Conservation (phyloP, 2,797 vertebrate species). For the Pogoniulus pusillus region DNA sequence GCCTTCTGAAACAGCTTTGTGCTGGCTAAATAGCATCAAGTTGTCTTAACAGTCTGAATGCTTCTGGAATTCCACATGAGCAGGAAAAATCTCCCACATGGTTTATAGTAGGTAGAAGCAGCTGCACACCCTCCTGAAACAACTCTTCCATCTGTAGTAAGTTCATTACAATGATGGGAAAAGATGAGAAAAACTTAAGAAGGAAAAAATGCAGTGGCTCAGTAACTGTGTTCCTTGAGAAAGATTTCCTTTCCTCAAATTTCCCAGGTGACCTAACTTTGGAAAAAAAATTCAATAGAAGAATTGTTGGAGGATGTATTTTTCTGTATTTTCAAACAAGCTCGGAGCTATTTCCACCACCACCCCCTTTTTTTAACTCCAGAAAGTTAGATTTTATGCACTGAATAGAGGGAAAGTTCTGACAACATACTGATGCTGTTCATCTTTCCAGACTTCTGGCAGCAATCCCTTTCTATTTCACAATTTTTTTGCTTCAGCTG, state of each 20-base stretch:
- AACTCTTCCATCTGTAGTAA: neutral
- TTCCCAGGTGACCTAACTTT: neutral
- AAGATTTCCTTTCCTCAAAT: neutral
- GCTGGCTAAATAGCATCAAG: neutral
- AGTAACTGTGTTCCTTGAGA: neutral
- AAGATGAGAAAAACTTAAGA: neutral
- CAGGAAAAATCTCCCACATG: neutral
- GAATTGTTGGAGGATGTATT: fast-evolving
- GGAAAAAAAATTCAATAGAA: neutral
- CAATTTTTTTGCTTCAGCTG: neutral
- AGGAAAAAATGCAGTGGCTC: neutral
- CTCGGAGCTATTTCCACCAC: neutral
- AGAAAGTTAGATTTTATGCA: neutral
- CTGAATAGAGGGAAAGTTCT: neutral
- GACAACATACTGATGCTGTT: neutral
- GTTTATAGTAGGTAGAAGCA: neutral
- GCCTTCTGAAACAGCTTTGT: neutral
- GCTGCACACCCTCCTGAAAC: neutral
- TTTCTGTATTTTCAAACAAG: neutral
- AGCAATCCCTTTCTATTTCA: neutral
- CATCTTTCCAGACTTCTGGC: neutral
- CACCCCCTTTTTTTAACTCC: too few species aligned
- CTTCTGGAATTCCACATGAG: neutral
- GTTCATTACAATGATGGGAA: neutral
- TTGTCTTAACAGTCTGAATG: neutral